These are phyloP conservation scores for Microchrysa polita DNA, from an alignment of 2,888 invertebrate species.

Conservation along the genomic window DNA sequence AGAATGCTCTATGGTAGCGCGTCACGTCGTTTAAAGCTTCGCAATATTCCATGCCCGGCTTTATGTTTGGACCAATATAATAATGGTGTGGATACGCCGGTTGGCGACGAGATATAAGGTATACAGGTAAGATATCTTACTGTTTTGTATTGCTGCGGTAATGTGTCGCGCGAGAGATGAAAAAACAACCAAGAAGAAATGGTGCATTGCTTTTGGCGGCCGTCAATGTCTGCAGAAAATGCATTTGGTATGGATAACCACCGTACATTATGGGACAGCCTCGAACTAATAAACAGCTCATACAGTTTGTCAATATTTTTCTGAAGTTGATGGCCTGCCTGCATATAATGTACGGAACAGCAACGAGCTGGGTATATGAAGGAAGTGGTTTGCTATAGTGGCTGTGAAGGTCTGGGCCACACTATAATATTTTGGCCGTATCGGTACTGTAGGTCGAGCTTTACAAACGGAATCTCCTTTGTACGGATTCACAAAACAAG, in stretches of 20 bases:
- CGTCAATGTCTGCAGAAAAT: conserved; percentile 3
- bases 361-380: conserved; percentile 16
- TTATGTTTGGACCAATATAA: not conserved
- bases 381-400: no score
- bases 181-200: conserved; percentile 37
- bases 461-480: no score
- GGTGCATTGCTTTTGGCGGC: conserved; percentile 34
- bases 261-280: not conserved
- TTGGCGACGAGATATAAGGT: conserved; percentile 7
- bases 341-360: not conserved
- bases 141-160: conserved; percentile 9
- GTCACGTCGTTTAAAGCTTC: not conserved
- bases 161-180: conserved; percentile 12
- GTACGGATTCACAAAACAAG: no score
- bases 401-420: no score
- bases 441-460: no score
- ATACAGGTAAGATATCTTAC: conserved; percentile 26
- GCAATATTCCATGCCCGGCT: no score
- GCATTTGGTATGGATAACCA: conserved; percentile 17
- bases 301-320: conserved; percentile 41
- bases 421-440: no score
- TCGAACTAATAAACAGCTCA: conserved; percentile 33
- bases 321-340: conserved; percentile 21
- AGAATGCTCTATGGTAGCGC: conserved; percentile 39
- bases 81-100: no score